Conservation (phyloP, 2,888 invertebrate genomes). For the Rhaphigaster nebulosa region DNA sequence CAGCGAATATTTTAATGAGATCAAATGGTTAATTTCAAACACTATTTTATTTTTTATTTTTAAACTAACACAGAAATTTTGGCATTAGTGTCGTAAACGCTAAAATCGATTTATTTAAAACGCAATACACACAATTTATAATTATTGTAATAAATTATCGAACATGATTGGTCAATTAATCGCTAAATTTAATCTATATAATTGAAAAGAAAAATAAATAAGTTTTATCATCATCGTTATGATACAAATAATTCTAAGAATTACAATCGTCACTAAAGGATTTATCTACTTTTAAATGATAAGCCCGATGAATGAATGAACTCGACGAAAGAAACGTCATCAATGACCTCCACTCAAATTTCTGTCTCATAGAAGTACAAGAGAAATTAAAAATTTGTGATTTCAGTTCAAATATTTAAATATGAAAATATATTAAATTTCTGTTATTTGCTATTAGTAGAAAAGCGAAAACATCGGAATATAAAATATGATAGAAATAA, state of each 20-base stretch:
- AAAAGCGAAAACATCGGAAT: background rate
- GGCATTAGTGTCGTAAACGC: too few relatives aligned
- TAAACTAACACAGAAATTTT: too few relatives aligned
- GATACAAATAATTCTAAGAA: background rate
- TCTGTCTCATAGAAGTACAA: background rate
- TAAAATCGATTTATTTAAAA: too few relatives aligned
- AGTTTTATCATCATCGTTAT: background rate
- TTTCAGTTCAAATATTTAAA: background rate
- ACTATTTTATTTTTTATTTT: too few relatives aligned
- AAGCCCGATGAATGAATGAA: conserved; percentile 7
- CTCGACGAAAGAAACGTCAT: background rate
- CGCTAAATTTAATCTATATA: background rate
- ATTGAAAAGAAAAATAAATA: background rate
- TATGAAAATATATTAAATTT: too few relatives aligned
- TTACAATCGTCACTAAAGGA: background rate
- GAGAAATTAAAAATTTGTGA: background rate
- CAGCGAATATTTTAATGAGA: too few relatives aligned
- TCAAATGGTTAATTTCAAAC: too few relatives aligned
- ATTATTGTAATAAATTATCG: background rate
- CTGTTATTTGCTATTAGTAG: too few relatives aligned
- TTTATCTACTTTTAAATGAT: conserved; percentile 4
- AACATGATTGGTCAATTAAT: background rate
- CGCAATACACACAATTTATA: background rate
- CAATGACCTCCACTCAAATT: background rate
- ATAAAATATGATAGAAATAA: background rate